Conservation (phyloP, 2,888 invertebrate species). For the Xanthia icteritia region DNA sequence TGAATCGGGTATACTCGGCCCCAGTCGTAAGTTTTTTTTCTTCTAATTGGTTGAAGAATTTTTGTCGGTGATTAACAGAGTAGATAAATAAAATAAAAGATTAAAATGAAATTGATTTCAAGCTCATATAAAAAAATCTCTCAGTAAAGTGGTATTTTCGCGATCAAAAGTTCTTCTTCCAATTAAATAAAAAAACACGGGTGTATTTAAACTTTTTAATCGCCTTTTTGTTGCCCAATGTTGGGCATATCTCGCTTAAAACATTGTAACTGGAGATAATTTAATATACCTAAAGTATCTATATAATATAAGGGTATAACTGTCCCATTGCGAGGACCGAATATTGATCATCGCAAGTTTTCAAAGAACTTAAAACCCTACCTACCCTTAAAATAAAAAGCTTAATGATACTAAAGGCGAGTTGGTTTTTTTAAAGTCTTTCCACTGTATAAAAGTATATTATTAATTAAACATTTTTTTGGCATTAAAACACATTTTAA, state of each 20-base stretch:
- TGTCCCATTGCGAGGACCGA: neutral
- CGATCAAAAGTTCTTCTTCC: neutral
- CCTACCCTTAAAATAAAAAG: constrained; percentile 14
- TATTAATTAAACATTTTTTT: constrained; percentile 35
- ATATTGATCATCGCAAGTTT: neutral
- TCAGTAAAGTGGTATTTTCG: neutral
- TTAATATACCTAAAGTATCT: no score
- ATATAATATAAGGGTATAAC: no score
- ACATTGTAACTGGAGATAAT: neutral
- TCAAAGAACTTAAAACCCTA: constrained; percentile 2
- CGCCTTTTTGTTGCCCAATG: neutral
- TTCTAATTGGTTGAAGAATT: neutral
- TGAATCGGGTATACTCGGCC: neutral
- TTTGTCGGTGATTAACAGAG: neutral
- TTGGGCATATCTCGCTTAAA: neutral
- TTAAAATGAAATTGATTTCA: constrained; percentile 6
- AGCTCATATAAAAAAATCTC: neutral
- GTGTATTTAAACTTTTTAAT: neutral
- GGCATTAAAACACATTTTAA: constrained; percentile 42
- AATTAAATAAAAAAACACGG: neutral
- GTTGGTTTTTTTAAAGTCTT: constrained; percentile 28
- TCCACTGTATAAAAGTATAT: constrained; percentile 35
- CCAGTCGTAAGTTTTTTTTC: neutral
- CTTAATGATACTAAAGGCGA: constrained; percentile 23
- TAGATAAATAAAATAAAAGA: neutral